Evolutionary conservation across 2,113 vertebrate species (phyloP), one percentile per base, ranked within the genome.

Genomic region (Zosterops borbonicus): DNA sequence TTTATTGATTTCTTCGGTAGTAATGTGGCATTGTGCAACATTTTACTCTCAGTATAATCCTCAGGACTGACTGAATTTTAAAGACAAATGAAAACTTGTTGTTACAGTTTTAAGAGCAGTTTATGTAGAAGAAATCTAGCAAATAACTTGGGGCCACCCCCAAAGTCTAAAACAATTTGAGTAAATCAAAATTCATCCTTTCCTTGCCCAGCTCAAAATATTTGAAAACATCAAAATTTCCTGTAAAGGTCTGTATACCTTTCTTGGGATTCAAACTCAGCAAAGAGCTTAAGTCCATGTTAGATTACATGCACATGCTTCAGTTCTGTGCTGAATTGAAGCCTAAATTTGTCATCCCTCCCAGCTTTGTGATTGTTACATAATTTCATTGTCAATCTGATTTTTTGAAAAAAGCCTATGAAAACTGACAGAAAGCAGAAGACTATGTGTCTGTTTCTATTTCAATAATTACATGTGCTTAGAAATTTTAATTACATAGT

Each of bases 401-500:
- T 39, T 68, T 19, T 19, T 11, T 2, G 0, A 27, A 21, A 76
- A 59, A 90, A 41, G 3, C 5, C 46, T 53, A 44, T n/a, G 47
- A 71, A 79, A 92, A 83, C 16, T 58, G 78, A 41, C 33, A 60
- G 70, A 89, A 68, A 85, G 25, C 41, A 92, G 74, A 91, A 93
- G 37, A 75, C 29, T 56, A 1, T 22, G 23, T 79, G 44, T 52
- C 67, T 82, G 64, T 65, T 92, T 91, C 64, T 91, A 60, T 84
- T 88, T 90, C 95, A 92, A 94, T 93, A 94, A 95, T 89, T 77
- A 37, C 27, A 58, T 37, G 21, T 55, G 62, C 56, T 90, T 92
- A 95, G 70, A 93, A 94, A 91, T 92, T 65, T 68, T 94, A 93
- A 96, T 94, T 95, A 46, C 55, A 42, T 24, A 69, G 65, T 81